phyloP scores from a whole-genome alignment of 2,888 invertebrate species.

The Leptinotarsa juncta region DNA sequence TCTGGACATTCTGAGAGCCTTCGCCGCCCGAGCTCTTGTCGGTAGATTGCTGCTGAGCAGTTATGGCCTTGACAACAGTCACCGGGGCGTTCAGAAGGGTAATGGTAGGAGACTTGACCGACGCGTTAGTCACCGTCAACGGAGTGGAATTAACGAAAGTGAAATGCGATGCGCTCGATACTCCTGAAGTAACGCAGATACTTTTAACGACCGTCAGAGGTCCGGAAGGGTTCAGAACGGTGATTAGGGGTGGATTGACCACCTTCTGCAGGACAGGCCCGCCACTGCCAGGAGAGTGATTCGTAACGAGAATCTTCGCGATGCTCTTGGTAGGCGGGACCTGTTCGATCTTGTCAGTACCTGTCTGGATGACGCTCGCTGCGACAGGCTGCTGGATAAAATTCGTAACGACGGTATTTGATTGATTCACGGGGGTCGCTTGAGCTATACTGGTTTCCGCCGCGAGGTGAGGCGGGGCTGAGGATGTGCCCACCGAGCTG shows the following conservation, averaged over 20 bases:
- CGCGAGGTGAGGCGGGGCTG: constrained; percentile 39
- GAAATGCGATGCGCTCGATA: constrained; percentile 60
- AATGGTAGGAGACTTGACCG: constrained; percentile 60
- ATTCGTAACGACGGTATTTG: constrained; percentile 35
- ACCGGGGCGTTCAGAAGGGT: constrained; percentile 63
- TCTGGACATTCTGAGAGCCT: constrained; percentile 32
- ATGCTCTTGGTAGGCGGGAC: constrained; percentile 48
- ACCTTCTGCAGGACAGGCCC: constrained; percentile 56
- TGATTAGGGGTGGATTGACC: constrained; percentile 61
- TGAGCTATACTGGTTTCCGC: constrained; percentile 20
- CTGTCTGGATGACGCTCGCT: constrained; percentile 32
- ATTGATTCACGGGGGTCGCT: constrained; percentile 21
- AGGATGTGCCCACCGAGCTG: constrained; percentile 53
- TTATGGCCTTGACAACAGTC: constrained; percentile 61
- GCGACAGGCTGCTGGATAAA: constrained; percentile 32
- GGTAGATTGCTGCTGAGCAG: constrained; percentile 28
- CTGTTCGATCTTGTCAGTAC: constrained; percentile 24
- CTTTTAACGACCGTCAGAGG: constrained; percentile 64
- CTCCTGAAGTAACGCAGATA: constrained; percentile 60
- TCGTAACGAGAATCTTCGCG: constrained; percentile 56
- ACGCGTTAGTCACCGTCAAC: constrained; percentile 57
- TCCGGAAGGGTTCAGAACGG: constrained; percentile 62
- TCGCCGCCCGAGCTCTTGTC: constrained; percentile 35
- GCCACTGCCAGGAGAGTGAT: constrained; percentile 44
- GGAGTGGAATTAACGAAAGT: constrained; percentile 62